phyloP scores from a whole-genome alignment of 2,888 invertebrate genomes.

The Apomyelois bistriatella region DNA sequence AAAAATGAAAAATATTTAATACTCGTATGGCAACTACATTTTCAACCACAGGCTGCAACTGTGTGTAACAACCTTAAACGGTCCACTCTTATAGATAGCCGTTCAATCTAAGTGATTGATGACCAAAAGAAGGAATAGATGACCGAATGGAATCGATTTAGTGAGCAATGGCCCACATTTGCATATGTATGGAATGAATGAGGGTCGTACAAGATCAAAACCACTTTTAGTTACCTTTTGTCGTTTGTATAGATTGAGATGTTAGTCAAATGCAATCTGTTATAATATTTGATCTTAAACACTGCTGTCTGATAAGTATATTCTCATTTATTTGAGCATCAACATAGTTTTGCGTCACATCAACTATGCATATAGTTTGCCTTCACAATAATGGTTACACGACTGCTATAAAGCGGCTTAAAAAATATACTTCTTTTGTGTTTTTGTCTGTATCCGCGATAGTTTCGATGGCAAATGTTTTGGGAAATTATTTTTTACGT shows the following conservation, averaged over 20 bases:
- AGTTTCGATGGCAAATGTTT: too few species aligned
- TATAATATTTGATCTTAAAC: not conserved
- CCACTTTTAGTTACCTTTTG: conserved; percentile 3
- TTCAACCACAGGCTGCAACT: not conserved
- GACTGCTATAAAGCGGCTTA: too few species aligned
- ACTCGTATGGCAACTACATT: too few species aligned
- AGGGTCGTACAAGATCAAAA: conserved; percentile 11
- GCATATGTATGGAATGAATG: conserved; percentile 66
- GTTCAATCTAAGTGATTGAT: conserved; percentile 73
- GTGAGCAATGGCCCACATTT: conserved; percentile 61
- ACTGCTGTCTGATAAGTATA: not conserved
- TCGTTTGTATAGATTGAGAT: not conserved
- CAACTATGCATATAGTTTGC: too few species aligned
- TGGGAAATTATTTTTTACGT: too few species aligned
- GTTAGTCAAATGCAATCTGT: conserved; percentile 6
- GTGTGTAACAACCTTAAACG: not conserved
- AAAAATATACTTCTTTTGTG: too few species aligned
- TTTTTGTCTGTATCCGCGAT: too few species aligned
- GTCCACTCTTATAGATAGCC: conserved; percentile 35
- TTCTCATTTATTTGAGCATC: too few species aligned
- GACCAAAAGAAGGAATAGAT: conserved; percentile 58
- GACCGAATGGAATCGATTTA: conserved; percentile 74
- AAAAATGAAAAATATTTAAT: too few species aligned
- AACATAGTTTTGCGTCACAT: too few species aligned
- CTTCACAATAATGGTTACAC: too few species aligned